phyloP scores from a whole-genome alignment of 35 echinoderm and acorn worm species.

The Apostichopus japonicus region DNA sequence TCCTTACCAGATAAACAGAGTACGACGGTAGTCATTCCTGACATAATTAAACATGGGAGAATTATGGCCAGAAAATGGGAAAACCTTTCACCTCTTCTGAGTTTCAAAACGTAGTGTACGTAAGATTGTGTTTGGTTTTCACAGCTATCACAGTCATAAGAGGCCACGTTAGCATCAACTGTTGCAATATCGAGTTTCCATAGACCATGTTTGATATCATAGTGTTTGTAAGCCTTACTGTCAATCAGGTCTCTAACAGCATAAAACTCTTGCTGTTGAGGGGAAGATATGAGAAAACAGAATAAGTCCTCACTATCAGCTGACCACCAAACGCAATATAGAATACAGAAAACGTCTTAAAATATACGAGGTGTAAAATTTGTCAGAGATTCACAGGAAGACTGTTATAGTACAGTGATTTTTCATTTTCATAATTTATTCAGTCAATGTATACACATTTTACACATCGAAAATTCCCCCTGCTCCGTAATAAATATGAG shows the following conservation, averaged over 20 bases:
- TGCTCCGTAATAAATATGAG: too few species aligned
- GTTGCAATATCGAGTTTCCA: not conserved
- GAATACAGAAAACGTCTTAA: not conserved
- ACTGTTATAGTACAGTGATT: not conserved
- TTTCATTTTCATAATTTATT: too few species aligned
- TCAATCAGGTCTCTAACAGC: not conserved
- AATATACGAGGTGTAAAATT: too few species aligned
- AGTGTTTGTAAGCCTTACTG: not conserved
- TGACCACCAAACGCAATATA: too few species aligned
- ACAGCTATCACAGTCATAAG: not conserved
- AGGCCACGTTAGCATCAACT: not conserved
- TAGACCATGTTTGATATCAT: not conserved
- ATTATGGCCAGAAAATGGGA: not conserved
- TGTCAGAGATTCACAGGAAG: too few species aligned
- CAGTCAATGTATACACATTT: too few species aligned
- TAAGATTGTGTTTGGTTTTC: not conserved
- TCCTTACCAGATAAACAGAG: not conserved
- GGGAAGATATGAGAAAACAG: too few species aligned
- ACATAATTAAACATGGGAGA: constrained; percentile 6
- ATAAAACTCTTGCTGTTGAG: too few species aligned
- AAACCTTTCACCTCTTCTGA: not conserved
- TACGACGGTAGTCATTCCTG: not conserved
- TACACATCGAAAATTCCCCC: too few species aligned
- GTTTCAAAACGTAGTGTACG: constrained; percentile 1
- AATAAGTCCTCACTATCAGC: too few species aligned